Percentiles rank a stretch among this genome's conserved stretches.
phyloP scores from a whole-genome alignment of 2,888 invertebrate species.

The Apeira syringaria region DNA sequence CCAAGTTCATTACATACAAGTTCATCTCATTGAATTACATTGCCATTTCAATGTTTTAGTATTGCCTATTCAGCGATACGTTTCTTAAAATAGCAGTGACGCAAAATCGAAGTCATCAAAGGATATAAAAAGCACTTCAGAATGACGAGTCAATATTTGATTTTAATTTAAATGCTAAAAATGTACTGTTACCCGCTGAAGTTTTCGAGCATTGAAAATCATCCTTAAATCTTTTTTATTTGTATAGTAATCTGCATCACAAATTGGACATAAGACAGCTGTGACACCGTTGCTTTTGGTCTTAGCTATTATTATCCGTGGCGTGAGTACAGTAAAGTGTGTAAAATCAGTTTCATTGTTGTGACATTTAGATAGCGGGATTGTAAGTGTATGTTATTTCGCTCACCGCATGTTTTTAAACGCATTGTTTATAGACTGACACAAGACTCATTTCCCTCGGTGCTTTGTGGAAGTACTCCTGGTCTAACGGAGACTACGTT shows the following conservation, averaged over 20 bases:
- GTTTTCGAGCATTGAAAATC: slow-evolving; percentile 4
- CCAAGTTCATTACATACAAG: slow-evolving; percentile 14
- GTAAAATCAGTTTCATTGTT: slow-evolving; percentile 37
- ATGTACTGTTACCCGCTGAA: not conserved
- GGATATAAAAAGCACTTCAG: slow-evolving; percentile 21
- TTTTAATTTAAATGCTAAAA: slow-evolving; percentile 22
- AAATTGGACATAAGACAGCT: slow-evolving; percentile 5
- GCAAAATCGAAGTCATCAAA: slow-evolving; percentile 1
- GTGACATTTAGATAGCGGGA: slow-evolving; percentile 35
- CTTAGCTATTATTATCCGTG: slow-evolving; percentile 26
- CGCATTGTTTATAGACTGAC: slow-evolving; percentile 30
- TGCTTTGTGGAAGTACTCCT: slow-evolving; percentile 23
- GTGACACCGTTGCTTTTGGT: slow-evolving; percentile 19
- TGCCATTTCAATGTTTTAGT: slow-evolving; percentile 4
- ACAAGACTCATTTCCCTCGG: slow-evolving; percentile 31
- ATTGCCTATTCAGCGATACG: not conserved
- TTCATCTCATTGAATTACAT: slow-evolving; percentile 8
- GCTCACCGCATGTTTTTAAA: slow-evolving; percentile 36
- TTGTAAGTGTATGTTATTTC: slow-evolving; percentile 22
- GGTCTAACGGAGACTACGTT: slow-evolving; percentile 38
- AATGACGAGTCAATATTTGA: slow-evolving; percentile 30
- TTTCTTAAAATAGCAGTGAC: slow-evolving; percentile 2
- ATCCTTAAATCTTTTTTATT: slow-evolving; percentile 18
- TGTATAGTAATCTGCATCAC: slow-evolving; percentile 33
- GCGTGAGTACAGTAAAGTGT: slow-evolving; percentile 17